phyloP scores from a whole-genome alignment of 2,113 vertebrate species.

The Sebastes schlegelii region DNA sequence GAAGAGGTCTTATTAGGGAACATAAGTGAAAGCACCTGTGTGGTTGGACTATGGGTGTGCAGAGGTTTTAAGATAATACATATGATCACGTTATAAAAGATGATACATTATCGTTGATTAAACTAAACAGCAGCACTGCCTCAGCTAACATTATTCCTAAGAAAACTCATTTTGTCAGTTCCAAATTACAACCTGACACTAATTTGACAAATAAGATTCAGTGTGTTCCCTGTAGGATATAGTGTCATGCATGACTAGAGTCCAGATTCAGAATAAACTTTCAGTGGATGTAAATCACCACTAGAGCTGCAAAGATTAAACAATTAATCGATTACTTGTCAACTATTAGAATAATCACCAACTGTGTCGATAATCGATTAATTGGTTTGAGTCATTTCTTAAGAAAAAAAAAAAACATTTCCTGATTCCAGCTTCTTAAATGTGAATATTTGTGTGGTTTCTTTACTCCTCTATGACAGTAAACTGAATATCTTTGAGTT shows the following conservation, averaged over 20 bases:
- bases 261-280: background rate
- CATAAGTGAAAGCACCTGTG: background rate
- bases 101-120: background rate
- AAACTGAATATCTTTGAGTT: too few relatives aligned
- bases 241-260: background rate
- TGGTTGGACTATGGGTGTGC: background rate
- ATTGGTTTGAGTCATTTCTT: too few relatives aligned
- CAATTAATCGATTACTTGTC: too few relatives aligned
- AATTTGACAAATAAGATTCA: background rate
- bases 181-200: background rate
- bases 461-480: too few relatives aligned
- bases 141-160: background rate
- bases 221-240: background rate
- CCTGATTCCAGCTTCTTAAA: too few relatives aligned
- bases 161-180: background rate
- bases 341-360: too few relatives aligned
- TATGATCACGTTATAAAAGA: background rate
- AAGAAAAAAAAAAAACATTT: too few relatives aligned
- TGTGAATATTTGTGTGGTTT: too few relatives aligned
- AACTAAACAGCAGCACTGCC: background rate
- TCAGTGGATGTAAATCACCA: background rate
- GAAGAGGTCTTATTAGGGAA: background rate
- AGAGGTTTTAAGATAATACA: background rate
- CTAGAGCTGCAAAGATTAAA: too few relatives aligned
- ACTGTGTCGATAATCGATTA: too few relatives aligned